Base-by-base conservation (phyloP, 2,113 vertebrate genomes). In the Trematocara stigmaticum region DNA sequence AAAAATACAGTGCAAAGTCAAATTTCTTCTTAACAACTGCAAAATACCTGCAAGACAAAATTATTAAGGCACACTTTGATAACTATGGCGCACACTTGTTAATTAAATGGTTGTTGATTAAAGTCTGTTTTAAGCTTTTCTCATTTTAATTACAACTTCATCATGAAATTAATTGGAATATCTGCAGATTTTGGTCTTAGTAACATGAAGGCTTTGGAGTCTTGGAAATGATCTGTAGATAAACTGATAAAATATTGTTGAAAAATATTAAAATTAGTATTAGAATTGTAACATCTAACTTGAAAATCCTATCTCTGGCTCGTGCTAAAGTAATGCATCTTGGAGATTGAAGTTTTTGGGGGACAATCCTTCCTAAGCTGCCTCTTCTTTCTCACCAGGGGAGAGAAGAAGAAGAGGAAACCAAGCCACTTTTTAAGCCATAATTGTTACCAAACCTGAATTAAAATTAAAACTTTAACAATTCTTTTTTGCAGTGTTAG, bases 391-490 rank as follows among this genome's bases (percentile, higher is more conserved):
- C 81, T 85, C 80, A 78, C 55, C 87, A 86, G 53, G 85, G 38
- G 84, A 84, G 59, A 12, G 13, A 85, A 74, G 56, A 86, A 76
- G 34, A 84, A 64, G 26, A 9, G 31, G 76, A 61, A 52, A 16
- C 57, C 34, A 20, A 71, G 84, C 40, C 64, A 82, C 53, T 89
- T 87, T 79, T 93, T 88, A 78, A 71, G 82, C 79, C 78, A 87
- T 94, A 95, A 95, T 91, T 94, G 29, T 29, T 29, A 29, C 29
- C 29, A 29, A 29, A 29, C 29, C 29, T 29, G 29, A 29, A 29
- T 29, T 29, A 29, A 29, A 29, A 29, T 29, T 29, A 29, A 29
- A 29, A 29, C 29, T 29, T 29, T 29, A 29, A 29, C 29, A 29
- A 29, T 29, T 29, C 29, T 29, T 4, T 29, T 29, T 29, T 29